A percentile compares a stretch with the other conserved stretches of the same genome.
Conservation (phyloP, 2,797 vertebrate species). For the Hydrolagus colliei region DNA sequence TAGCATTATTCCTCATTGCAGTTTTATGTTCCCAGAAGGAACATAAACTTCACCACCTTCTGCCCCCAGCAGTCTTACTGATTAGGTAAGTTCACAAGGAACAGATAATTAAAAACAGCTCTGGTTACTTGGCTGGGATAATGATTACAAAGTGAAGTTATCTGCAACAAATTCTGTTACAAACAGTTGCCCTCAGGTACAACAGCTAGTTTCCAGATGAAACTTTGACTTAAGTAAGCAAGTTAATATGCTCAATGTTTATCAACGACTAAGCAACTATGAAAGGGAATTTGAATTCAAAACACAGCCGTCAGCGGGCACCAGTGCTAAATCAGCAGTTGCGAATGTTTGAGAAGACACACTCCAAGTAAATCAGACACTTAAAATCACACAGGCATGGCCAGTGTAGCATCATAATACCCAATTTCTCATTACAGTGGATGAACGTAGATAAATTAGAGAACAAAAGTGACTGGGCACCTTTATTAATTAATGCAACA, state of each 20-base stretch:
- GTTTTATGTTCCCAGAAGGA: no score
- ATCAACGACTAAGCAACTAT: no score
- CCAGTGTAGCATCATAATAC: not conserved
- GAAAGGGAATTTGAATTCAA: not conserved
- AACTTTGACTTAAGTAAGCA: not conserved
- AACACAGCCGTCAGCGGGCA: not conserved
- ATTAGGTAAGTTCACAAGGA: not conserved
- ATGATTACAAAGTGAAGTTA: not conserved
- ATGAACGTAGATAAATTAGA: not conserved
- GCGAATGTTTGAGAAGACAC: not conserved
- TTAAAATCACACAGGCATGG: not conserved
- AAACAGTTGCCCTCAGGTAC: not conserved
- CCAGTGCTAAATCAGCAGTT: not conserved
- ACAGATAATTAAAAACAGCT: not conserved
- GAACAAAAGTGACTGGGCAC: not conserved
- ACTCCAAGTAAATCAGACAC: conserved; percentile 1
- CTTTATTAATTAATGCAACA: not conserved
- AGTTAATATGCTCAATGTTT: no score
- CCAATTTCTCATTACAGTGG: conserved; percentile 2
- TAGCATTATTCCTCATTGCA: no score
- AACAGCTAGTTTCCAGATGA: not conserved
- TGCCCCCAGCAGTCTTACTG: not conserved
- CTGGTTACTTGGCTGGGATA: not conserved
- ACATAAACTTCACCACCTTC: no score
- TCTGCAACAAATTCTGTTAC: not conserved